Base-by-base conservation (phyloP, 2,888 invertebrate species). In the Pherbina coryleti region DNA sequence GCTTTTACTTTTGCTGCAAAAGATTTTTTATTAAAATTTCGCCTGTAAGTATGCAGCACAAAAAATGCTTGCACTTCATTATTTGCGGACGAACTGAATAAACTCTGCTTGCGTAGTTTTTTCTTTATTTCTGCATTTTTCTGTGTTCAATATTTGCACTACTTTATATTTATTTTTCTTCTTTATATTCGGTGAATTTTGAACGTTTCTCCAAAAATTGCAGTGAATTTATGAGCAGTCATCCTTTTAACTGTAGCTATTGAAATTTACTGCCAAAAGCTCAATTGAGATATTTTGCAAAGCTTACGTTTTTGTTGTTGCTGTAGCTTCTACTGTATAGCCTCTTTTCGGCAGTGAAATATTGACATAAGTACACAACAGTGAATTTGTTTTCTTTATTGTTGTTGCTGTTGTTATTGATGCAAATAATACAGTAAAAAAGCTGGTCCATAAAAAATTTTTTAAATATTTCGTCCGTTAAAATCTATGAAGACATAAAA, bases 221-320 rank as follows among this genome's bases (percentile, higher is more conserved):
- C 49, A 37, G 34, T 31, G 31, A 70, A 76, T 76, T 76, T 76
- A 76, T 76, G 76, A 22, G 70, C 31, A 22, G 60, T 60, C 74
- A 70, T 70, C 70, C 62, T 69, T 78, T 74, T 51, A 70, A 70
- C 64, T 53, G 64, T 73, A 70, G 70, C 78, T 74, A 74, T 69
- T 70, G 74, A 60, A 69, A 74, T 49, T 78, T 69, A 60, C 69
- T 69, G 70, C 62, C 74, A 74, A 78, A 14, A 74, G 66, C 78
- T 78, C 74, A 69, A 74, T 78, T 69, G 62, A 62, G 62, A 70
- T 44, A 60, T 77, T 70, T 74, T 74, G 25, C 25, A 11, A 14
- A 28, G n/a, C 14, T 31, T 31, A 31, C 17, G 8, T 14, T 31
- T 64, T 64, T 31, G 9, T 31, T 17, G 4, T 19, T 28, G 1